Conservation (phyloP, 2,888 invertebrate species). For the Cylindroiulus punctatus region DNA sequence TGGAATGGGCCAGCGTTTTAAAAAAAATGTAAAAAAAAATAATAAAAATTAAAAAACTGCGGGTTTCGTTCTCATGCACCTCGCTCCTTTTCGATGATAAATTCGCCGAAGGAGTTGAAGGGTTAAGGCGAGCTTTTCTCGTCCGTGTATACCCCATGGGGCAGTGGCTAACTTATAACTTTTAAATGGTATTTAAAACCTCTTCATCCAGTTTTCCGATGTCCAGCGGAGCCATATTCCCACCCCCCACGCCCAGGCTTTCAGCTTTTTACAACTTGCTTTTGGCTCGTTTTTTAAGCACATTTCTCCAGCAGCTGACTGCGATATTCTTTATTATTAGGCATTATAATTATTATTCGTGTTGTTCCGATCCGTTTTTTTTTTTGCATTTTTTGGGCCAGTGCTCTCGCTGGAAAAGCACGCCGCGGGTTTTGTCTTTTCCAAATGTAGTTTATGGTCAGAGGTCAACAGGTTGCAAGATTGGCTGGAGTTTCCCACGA, state of each 20-base stretch:
- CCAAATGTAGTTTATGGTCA: constrained; percentile 50
- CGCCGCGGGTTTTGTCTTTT: constrained; percentile 43
- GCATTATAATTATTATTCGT: constrained; percentile 37
- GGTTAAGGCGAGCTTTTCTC: constrained; percentile 21
- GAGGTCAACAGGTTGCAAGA: constrained; percentile 29
- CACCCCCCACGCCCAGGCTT: constrained; percentile 29
- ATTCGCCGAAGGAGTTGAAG: constrained; percentile 30
- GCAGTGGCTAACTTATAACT: constrained; percentile 31
- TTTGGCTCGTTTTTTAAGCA: constrained; percentile 26
- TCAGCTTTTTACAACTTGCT: constrained; percentile 46
- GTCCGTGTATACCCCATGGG: constrained; percentile 6
- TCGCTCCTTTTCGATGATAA: constrained; percentile 11
- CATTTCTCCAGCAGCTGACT: constrained; percentile 23
- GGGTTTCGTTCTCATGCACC: constrained; percentile 34
- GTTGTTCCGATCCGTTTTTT: constrained; percentile 25
- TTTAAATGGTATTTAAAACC: constrained; percentile 42
- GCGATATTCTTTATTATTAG: constrained; percentile 36
- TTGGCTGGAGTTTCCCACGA: constrained; percentile 42
- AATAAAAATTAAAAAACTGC: background rate
- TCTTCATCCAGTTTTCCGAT: constrained; percentile 26
- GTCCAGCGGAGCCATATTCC: constrained; percentile 38
- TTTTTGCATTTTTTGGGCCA: background rate
- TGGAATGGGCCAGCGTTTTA: background rate
- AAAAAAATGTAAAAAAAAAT: background rate
- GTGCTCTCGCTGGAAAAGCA: constrained; percentile 30